Percentiles rank a stretch among this genome's conserved stretches.
Conservation (phyloP, 2,113 vertebrate species). For the Hippoglossus stenolepis region DNA sequence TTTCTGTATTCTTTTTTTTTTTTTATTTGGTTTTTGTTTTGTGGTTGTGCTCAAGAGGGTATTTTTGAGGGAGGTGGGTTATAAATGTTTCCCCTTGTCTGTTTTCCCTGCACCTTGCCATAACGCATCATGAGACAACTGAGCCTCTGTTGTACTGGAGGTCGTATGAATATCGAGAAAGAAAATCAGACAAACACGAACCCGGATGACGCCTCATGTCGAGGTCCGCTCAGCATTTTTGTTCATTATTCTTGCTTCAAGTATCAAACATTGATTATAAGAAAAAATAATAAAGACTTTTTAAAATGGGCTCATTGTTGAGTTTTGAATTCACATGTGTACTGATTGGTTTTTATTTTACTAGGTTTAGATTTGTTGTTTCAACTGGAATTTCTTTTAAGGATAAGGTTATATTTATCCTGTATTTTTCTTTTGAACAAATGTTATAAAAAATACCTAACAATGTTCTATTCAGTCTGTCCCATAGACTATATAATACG, state of each 20-base stretch:
- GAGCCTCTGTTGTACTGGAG: slow-evolving; percentile 53
- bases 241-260: slow-evolving; percentile 81
- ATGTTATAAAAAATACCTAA: too few species aligned
- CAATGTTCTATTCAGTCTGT: not conserved
- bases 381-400: too few species aligned
- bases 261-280: slow-evolving; percentile 81
- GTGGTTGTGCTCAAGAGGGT: slow-evolving; percentile 76
- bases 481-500: too few species aligned
- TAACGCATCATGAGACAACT: slow-evolving; percentile 65
- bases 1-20: slow-evolving; percentile 41
- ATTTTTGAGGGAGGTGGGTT: slow-evolving; percentile 70
- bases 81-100: slow-evolving; percentile 71
- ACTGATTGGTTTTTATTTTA: not conserved
- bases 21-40: slow-evolving; percentile 33
- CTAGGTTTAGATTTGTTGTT: not conserved
- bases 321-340: not conserved
- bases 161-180: slow-evolving; percentile 49
- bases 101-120: slow-evolving; percentile 74
- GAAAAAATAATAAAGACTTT: slow-evolving; percentile 81
- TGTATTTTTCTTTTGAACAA: too few species aligned
- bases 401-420: too few species aligned
- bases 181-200: slow-evolving; percentile 55
- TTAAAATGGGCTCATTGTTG: slow-evolving; percentile 56
- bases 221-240: slow-evolving; percentile 72
- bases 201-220: slow-evolving; percentile 55